These are phyloP conservation scores for Coccyzus lansbergi DNA, from an alignment of 2,797 vertebrate species.

Conservation along the genomic window DNA sequence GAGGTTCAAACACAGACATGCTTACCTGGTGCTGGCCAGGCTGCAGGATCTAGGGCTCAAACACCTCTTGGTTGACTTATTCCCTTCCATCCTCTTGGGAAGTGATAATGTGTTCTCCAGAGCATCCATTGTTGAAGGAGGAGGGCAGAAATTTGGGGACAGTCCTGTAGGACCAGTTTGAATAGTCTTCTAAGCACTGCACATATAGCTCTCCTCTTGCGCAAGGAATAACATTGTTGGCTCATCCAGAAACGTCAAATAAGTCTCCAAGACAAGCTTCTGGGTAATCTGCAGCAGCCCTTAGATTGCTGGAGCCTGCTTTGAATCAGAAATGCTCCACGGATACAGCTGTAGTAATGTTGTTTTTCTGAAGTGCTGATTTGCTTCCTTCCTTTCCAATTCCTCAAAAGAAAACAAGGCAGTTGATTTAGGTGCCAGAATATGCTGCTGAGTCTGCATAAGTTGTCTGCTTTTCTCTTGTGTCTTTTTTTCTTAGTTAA, in stretches of 20 bases:
- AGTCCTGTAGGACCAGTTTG: not conserved
- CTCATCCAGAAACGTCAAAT: not conserved
- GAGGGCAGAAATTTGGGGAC: not conserved
- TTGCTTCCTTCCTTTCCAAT: not conserved
- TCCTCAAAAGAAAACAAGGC: conserved; percentile 48
- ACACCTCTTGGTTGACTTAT: not conserved
- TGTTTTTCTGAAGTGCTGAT: conserved; percentile 19
- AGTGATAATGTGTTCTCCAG: rapidly evolving
- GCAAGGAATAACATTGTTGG: not conserved
- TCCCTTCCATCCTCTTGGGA: not conserved
- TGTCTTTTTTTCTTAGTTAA: not conserved
- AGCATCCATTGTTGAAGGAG: not conserved
- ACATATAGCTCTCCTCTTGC: not conserved
- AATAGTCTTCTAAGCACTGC: not conserved
- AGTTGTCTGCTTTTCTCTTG: not conserved
- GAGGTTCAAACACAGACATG: not conserved
- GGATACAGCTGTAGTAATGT: not conserved
- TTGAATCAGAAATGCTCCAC: not conserved
- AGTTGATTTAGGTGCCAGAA: not conserved
- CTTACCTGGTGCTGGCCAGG: not conserved
- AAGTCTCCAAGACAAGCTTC: not conserved
- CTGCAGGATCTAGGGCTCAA: not conserved
- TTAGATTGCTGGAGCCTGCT: not conserved
- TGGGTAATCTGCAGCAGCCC: not conserved
- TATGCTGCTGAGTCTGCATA: not conserved